Conservation (phyloP, 2,888 invertebrate species). For the Acrobasis suavella region DNA sequence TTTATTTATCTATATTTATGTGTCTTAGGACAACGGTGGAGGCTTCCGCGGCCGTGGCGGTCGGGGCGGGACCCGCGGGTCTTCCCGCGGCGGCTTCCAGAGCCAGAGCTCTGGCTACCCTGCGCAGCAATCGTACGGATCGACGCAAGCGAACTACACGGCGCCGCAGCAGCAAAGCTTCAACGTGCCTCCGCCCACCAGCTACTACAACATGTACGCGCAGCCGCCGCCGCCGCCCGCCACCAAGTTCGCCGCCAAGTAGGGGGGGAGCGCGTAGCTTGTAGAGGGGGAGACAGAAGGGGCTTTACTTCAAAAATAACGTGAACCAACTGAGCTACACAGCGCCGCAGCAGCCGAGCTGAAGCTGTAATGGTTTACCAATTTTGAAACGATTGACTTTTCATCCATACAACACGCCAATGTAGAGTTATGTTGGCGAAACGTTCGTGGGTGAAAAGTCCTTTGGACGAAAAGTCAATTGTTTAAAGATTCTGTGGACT, state of each 20-base stretch:
- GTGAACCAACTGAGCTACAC: too few relatives aligned
- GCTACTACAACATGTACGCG: conserved; percentile 74
- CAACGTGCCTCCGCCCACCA: conserved; percentile 56
- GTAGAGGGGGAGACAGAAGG: too few relatives aligned
- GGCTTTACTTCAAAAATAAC: too few relatives aligned
- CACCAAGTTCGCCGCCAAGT: conserved; percentile 45
- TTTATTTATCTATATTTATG: too few relatives aligned
- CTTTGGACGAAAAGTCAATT: too few relatives aligned
- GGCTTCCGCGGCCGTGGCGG: conserved; percentile 56
- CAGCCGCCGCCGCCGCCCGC: conserved; percentile 65
- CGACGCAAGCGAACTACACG: conserved; percentile 27
- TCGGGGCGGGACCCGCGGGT: conserved; percentile 31
- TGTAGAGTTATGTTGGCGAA: too few relatives aligned
- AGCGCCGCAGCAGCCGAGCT: too few relatives aligned
- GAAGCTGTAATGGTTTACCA: too few relatives aligned
- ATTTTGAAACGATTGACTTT: too few relatives aligned
- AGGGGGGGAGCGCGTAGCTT: conserved; percentile 14
- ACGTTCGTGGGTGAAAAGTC: too few relatives aligned
- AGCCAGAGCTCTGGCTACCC: conserved; percentile 26
- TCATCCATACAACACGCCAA: too few relatives aligned
- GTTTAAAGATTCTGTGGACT: too few relatives aligned
- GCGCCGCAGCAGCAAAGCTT: conserved; percentile 33
- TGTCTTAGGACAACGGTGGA: conserved; percentile 39
- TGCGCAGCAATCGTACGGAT: conserved; percentile 21
- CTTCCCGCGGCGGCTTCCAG: conserved; percentile 32